phyloP scores from a whole-genome alignment of 2,797 vertebrate genomes.

The Rhynchonycteris naso region DNA sequence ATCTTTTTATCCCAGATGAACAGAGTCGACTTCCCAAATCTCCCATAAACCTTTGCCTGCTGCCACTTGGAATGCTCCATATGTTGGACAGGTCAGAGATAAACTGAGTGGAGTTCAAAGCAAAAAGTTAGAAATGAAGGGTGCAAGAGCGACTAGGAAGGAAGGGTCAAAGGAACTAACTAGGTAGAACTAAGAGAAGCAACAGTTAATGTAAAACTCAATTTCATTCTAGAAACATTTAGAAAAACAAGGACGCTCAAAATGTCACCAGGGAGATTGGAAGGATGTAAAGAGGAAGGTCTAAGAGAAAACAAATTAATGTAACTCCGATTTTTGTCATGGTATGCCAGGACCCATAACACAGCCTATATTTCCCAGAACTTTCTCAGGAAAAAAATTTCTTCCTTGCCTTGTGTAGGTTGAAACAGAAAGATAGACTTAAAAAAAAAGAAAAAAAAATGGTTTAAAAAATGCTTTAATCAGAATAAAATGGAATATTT shows the following conservation, averaged over 20 bases:
- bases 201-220: background rate
- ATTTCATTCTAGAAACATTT: background rate
- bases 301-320: background rate
- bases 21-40: background rate
- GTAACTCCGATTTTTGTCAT: background rate
- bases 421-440: slow-evolving; percentile 3
- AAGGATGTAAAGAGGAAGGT: background rate
- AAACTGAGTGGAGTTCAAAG: background rate
- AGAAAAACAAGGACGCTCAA: background rate
- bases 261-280: background rate
- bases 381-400: background rate
- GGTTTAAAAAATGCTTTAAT: background rate
- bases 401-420: background rate
- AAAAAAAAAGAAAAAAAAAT: too few species aligned
- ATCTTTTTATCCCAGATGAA: background rate
- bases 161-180: background rate
- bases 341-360: background rate
- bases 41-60: background rate
- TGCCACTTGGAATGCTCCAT: background rate
- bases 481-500: background rate
- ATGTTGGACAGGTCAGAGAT: background rate
- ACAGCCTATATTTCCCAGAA: background rate
- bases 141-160: background rate
- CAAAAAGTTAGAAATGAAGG: background rate
- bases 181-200: background rate